Evolutionary conservation across 2,888 invertebrate genomes (phyloP).

Genomic region (Piscicola geometra): DNA sequence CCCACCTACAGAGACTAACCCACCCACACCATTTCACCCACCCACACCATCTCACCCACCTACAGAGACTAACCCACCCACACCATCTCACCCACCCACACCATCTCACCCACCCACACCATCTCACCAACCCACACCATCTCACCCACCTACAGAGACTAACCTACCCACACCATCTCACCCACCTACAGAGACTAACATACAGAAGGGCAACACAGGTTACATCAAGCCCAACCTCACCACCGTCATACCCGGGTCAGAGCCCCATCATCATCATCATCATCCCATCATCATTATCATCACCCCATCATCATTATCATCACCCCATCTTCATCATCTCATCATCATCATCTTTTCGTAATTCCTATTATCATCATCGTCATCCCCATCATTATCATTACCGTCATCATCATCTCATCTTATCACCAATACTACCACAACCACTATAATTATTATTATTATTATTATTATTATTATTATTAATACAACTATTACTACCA

Average conservation of each 20-base stretch:
- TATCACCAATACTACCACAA: too few relatives aligned
- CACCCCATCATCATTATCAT: too few relatives aligned
- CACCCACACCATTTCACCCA: neutral
- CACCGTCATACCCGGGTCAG: constrained; percentile 42
- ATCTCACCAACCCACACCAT: too few relatives aligned
- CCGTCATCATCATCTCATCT: neutral
- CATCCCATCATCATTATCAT: too few relatives aligned
- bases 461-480: neutral
- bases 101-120: too few relatives aligned
- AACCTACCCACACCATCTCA: neutral
- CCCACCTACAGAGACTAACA: constrained; percentile 10
- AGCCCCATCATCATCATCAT: neutral
- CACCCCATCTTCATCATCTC: neutral
- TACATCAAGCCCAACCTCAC: constrained; percentile 43
- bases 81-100: too few relatives aligned
- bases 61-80: too few relatives aligned
- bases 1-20: too few relatives aligned
- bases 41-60: neutral
- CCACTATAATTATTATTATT: neutral
- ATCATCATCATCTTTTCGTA: neutral
- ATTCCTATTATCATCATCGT: neutral
- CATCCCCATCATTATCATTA: neutral
- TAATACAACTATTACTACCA: neutral
- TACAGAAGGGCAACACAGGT: constrained; percentile 33
- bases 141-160: too few relatives aligned